Evolutionary conservation across 2,797 vertebrate genomes (phyloP).

Genomic region (Poeciliopsis presidionis): DNA sequence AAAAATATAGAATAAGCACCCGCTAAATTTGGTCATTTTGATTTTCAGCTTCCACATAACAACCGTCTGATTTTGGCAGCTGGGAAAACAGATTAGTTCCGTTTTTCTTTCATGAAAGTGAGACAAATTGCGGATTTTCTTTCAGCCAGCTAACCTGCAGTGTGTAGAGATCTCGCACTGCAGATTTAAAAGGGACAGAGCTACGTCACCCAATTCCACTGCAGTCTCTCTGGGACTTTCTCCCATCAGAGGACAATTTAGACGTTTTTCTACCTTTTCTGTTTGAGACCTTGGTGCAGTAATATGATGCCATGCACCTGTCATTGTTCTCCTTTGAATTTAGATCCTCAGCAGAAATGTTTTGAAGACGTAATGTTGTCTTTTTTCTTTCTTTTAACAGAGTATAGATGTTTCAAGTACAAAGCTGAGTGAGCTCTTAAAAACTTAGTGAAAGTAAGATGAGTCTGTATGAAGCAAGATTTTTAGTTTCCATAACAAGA

Average conservation of each 20-base stretch:
- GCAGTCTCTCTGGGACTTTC: not conserved
- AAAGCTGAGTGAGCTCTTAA: not conserved
- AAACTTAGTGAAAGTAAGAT: not conserved
- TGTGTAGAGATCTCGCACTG: not conserved
- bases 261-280: not conserved
- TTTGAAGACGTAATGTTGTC: not conserved
- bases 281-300: not conserved
- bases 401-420: not conserved
- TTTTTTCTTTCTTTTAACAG: not conserved
- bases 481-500: not conserved
- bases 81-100: not conserved
- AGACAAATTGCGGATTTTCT: not conserved
- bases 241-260: not conserved
- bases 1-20: not conserved
- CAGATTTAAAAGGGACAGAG: not conserved
- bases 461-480: not conserved
- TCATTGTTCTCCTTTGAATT: not conserved
- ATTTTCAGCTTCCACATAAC: not conserved
- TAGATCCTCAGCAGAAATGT: not conserved
- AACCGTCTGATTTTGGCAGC: not conserved
- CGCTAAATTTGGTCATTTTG: not conserved
- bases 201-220: not conserved
- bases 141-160: slow-evolving; percentile 1
- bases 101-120: not conserved
- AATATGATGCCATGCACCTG: not conserved